phyloP scores from a whole-genome alignment of 2,113 vertebrate species.

The Mustelus asterias region DNA sequence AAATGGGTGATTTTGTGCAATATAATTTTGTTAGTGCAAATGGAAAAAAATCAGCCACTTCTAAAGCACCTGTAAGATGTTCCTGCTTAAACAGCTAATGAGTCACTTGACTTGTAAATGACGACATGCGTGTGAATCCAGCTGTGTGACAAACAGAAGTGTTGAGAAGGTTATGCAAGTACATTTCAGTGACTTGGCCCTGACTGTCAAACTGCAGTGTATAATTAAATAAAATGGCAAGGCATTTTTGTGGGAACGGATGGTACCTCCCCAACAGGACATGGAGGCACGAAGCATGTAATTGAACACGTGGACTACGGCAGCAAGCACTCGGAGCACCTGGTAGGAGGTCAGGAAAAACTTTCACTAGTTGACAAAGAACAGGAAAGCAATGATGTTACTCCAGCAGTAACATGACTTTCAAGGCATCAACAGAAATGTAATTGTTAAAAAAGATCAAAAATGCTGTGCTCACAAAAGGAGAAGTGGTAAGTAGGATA shows the following conservation, averaged over 20 bases:
- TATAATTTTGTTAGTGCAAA: background rate
- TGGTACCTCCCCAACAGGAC: background rate
- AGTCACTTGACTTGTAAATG: background rate
- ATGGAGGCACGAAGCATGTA: background rate
- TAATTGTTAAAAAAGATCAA: background rate
- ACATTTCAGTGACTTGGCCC: background rate
- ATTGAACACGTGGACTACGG: background rate
- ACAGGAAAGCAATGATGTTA: background rate
- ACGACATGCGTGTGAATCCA: background rate
- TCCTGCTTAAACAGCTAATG: slow-evolving; percentile 9
- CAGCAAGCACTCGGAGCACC: background rate
- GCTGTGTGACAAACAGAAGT: background rate
- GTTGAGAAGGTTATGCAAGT: background rate
- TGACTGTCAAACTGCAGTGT: background rate
- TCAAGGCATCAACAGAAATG: background rate
- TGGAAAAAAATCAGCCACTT: background rate
- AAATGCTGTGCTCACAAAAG: background rate
- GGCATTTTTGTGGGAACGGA: background rate
- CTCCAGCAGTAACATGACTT: background rate
- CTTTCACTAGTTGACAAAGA: background rate
- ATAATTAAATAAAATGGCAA: background rate
- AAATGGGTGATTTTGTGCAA: background rate
- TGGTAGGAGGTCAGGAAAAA: background rate
- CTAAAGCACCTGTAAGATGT: background rate
- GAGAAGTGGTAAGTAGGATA: background rate